Conservation (phyloP, 1,140 invertebrate genomes). For the Drosophila setifemur region DNA sequence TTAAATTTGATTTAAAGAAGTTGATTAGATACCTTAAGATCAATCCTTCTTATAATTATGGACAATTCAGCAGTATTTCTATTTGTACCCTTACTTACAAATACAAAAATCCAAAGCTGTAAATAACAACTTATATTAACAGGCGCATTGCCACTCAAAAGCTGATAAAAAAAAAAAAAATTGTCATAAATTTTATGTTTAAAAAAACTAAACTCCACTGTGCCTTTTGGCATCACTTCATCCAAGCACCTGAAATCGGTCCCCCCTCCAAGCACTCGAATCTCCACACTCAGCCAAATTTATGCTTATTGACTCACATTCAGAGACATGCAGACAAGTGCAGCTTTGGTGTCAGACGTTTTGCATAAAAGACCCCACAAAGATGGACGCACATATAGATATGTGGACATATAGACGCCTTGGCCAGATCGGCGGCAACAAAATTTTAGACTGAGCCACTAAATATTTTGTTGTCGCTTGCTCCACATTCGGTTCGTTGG, state of each 20-base stretch:
- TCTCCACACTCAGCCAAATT: slow-evolving; percentile 28
- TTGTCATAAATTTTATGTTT: not conserved
- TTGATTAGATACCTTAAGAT: too few species aligned
- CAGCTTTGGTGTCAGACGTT: slow-evolving; percentile 31
- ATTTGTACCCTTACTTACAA: too few species aligned
- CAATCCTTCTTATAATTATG: too few species aligned
- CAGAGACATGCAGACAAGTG: slow-evolving; percentile 20
- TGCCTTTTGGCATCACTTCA: slow-evolving; percentile 20
- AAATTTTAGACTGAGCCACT: slow-evolving; percentile 50
- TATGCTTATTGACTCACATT: slow-evolving; percentile 44
- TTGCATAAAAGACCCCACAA: slow-evolving; percentile 65
- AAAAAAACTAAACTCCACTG: not conserved
- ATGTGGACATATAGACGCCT: not conserved
- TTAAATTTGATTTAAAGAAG: too few species aligned
- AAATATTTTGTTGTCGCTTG: slow-evolving; percentile 57
- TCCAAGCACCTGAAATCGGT: slow-evolving; percentile 24
- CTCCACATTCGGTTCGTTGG: slow-evolving; percentile 65
- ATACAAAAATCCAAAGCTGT: too few species aligned
- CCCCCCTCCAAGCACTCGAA: slow-evolving; percentile 1
- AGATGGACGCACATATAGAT: slow-evolving; percentile 4
- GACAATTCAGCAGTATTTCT: too few species aligned
- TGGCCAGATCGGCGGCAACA: too few species aligned
- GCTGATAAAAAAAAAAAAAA: too few species aligned
- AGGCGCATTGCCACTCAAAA: too few species aligned
- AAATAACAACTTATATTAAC: too few species aligned